Evolutionary conservation across 2,888 invertebrate genomes (phyloP), one percentile per base, ranked within the genome.

Genomic region (Epinotia brunnichana): DNA sequence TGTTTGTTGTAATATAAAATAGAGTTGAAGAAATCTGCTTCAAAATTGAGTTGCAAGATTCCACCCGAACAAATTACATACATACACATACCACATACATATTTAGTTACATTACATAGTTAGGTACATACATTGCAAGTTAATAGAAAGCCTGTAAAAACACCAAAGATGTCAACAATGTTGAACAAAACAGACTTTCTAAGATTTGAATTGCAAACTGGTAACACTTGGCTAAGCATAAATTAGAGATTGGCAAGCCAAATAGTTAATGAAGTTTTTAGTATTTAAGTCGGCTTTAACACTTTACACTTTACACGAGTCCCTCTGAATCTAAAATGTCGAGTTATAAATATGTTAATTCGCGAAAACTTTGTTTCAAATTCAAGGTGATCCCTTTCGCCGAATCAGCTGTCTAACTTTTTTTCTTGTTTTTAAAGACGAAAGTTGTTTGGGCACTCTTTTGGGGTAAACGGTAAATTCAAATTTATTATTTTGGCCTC

Each of bases 311-410:
- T n/a, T n/a, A n/a, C n/a, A n/a, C n/a, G n/a, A n/a, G n/a, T n/a
- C n/a, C n/a, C n/a, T 53, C 59, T 29, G n/a, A 61, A 39, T 13
- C 66, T 48, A 35, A 67, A 71, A 68, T 60, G 13, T 56, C 39
- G 56, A 67, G 67, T 67, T 72, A 60, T 29, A 60, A 60, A 24
- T 72, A 72, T 72, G 67, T 51, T 39, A 72, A 72, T 66, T 68
- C 56, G 3, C 17, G 35, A 35, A 51, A 68, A 67, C 67, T 68
- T 72, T 72, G 72, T 68, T 56, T 56, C 48, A 56, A 68, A 66
- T 71, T 61, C 67, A 62, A 67, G 72, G 72, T 71, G 71, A 71
- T 68, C 61, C 72, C 67, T 68, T 72, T 72, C 44, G 44, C 29
- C 48, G 56, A 68, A 68, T 72, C 60, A 72, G 48, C 13, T 67